Evolutionary conservation across 2,797 vertebrate genomes (phyloP).

Genomic region (Thamnophis elegans): DNA sequence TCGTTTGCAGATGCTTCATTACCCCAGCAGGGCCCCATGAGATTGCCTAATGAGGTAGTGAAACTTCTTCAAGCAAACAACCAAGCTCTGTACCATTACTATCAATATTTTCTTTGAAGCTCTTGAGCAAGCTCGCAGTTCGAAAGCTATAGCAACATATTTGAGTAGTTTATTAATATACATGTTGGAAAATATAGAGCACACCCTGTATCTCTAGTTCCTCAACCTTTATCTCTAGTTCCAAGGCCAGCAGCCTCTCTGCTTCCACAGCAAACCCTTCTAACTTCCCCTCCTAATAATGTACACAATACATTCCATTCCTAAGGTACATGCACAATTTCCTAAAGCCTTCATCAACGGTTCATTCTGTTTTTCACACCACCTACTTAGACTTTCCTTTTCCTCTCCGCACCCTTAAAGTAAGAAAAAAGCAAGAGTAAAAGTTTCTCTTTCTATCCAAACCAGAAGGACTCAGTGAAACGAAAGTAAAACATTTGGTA

Average conservation of each 20-base stretch:
- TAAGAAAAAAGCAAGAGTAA: neutral
- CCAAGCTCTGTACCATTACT: neutral
- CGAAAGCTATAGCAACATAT: neutral
- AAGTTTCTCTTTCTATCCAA: neutral
- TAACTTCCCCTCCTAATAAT: neutral
- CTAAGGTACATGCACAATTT: neutral
- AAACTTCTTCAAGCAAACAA: neutral
- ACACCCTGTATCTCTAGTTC: neutral
- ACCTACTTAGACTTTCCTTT: neutral
- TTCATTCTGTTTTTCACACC: neutral
- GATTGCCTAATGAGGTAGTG: neutral
- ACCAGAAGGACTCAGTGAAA: neutral
- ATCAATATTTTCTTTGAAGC: neutral
- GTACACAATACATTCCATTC: neutral
- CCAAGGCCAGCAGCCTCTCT: neutral
- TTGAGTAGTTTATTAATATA: neutral
- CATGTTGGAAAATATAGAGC: neutral
- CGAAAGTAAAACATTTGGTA: neutral
- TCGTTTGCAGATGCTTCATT: neutral
- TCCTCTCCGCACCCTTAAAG: neutral
- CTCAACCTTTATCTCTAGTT: neutral
- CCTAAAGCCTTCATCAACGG: neutral
- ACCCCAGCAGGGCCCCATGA: neutral
- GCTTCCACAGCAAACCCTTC: neutral
- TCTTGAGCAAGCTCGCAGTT: neutral